Evolutionary conservation across 2,888 invertebrate genomes (phyloP).

Genomic region (Neoscelio sp.): DNA sequence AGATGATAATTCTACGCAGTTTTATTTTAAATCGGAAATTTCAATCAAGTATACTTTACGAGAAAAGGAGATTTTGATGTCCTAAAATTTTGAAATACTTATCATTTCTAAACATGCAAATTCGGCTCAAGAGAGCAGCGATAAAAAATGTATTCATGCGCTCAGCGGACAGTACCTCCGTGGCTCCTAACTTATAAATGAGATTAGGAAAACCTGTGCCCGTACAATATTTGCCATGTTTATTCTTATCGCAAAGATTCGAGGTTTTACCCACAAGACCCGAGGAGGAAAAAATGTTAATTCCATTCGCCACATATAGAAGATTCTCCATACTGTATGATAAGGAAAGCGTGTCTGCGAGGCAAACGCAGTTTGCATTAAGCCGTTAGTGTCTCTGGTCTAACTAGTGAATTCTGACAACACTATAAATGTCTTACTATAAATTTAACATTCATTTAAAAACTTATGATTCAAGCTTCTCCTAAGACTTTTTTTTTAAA

Average conservation of each 20-base stretch:
- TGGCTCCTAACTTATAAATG: constrained; percentile 21
- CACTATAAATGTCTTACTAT: constrained; percentile 7
- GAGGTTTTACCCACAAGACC: constrained; percentile 4
- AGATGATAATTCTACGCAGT: no score
- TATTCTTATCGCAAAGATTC: constrained; percentile 36
- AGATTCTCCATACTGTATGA: constrained; percentile 22
- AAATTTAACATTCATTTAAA: constrained; percentile 19
- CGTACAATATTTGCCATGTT: constrained; percentile 21
- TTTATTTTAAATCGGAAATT: no score
- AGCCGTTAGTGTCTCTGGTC: constrained; percentile 38
- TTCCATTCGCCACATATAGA: constrained; percentile 9
- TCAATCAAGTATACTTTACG: no score
- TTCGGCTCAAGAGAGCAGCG: constrained; percentile 1
- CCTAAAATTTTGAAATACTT: background rate
- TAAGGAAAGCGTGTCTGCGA: constrained; percentile 39
- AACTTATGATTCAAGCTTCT: constrained; percentile 32
- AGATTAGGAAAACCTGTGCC: constrained; percentile 17
- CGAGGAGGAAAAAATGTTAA: constrained; percentile 41
- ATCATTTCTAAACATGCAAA: constrained; percentile 21
- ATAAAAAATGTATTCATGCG: constrained; percentile 31
- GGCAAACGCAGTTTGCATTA: constrained; percentile 41
- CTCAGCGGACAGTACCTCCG: background rate
- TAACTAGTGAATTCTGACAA: constrained; percentile 39
- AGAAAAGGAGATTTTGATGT: no score
- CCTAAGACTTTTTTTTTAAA: no score